These are phyloP conservation scores for Chaunax sp. DNA, from an alignment of 2,797 vertebrate genomes.

Conservation along the genomic window DNA sequence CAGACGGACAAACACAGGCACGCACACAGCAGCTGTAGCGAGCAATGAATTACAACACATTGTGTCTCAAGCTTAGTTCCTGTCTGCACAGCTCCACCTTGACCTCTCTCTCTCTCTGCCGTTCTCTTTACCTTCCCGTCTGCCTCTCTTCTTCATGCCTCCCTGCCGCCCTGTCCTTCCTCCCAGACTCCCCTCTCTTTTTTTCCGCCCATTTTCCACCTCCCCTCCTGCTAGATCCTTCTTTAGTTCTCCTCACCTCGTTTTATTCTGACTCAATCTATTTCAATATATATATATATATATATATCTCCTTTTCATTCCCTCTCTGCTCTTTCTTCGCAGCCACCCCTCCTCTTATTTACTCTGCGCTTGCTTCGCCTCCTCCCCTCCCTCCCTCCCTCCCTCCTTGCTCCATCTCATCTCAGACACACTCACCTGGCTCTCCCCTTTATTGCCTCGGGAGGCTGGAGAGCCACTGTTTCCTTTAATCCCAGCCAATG, in stretches of 20 bases:
- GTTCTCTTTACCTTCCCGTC: constrained; percentile 67
- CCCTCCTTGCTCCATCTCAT: constrained; percentile 76
- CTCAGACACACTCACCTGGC: constrained; percentile 92
- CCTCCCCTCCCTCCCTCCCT: constrained; percentile 51
- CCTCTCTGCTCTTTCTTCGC: constrained; percentile 53
- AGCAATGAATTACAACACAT: constrained; percentile 97
- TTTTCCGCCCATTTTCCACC: constrained; percentile 56
- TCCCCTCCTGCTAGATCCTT: constrained; percentile 49
- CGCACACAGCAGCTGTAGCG: constrained; percentile 75
- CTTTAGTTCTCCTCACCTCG: constrained; percentile 62
- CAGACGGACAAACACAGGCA: too few species aligned
- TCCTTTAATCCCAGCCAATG: constrained; percentile 82
- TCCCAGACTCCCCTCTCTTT: neutral
- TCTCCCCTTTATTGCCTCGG: constrained; percentile 86
- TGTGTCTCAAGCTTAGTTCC: constrained; percentile 83
- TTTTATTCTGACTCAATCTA: constrained; percentile 72
- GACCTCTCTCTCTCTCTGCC: constrained; percentile 72
- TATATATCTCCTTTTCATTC: constrained; percentile 71
- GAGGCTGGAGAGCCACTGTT: constrained; percentile 80
- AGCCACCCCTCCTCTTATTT: constrained; percentile 73
- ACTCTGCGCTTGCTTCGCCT: constrained; percentile 62
- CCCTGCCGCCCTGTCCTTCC: constrained; percentile 61
- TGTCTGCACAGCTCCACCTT: constrained; percentile 81
- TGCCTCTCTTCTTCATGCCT: constrained; percentile 67
- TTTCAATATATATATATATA: constrained; percentile 73